Conservation (phyloP, 2,797 vertebrate species). For the Siniperca scherzeri region DNA sequence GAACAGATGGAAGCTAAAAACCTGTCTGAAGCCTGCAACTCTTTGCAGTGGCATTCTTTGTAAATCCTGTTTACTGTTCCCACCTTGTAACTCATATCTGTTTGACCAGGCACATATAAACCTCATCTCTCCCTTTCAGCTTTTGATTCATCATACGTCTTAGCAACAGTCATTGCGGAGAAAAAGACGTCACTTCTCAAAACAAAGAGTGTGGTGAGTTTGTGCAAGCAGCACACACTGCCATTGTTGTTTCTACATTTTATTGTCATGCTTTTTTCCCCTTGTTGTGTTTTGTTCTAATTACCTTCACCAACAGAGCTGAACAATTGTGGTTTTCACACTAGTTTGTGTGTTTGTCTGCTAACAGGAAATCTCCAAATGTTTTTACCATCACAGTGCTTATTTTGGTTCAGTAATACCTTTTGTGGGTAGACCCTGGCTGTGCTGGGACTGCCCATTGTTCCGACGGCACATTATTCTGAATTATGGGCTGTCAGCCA, state of each 20-base stretch:
- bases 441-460: background rate
- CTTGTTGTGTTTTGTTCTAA: background rate
- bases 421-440: background rate
- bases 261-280: background rate
- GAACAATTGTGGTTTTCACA: background rate
- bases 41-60: conserved; percentile 4
- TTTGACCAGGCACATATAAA: conserved; percentile 31
- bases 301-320: background rate
- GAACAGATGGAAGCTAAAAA: background rate
- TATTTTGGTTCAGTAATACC: background rate
- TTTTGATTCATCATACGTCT: background rate
- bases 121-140: background rate
- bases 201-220: background rate
- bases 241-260: background rate
- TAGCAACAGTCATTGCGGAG: background rate
- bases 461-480: too few species aligned
- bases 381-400: background rate
- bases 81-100: conserved; percentile 37
- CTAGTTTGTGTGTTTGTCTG: background rate
- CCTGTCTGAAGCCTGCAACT: background rate
- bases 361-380: background rate
- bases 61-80: conserved; percentile 18
- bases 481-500: too few species aligned
- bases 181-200: background rate
- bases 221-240: background rate